Base-by-base conservation (phyloP, 2,888 invertebrate genomes). In the Ephialtes manifestator region DNA sequence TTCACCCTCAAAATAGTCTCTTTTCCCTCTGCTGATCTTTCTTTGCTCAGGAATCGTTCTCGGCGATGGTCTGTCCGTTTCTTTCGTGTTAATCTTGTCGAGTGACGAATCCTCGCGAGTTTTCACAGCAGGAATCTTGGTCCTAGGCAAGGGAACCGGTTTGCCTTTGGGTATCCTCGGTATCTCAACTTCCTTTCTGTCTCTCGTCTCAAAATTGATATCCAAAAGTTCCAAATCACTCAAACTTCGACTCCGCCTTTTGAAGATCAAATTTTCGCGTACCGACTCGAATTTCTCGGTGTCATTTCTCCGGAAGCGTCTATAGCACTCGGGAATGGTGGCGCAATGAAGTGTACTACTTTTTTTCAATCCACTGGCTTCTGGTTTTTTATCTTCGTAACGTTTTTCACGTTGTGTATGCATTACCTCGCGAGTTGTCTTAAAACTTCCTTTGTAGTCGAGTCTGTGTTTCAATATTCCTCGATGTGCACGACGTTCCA, bases 181-280 rank as follows among this genome's bases (percentile, higher is more conserved):
- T 0, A 48, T 51, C 7, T 67, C 53, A n/a, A 13, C 31, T n/a
- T 11, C 15, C 1, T 39, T 46, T 0, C 74, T 60, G 10, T 35
- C 46, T 8, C 60, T 60, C 0, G 55, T 60, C 28, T 78, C 78
- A 28, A 76, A 24, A 11, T 79, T 78, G 1, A 74, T 82, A 13
- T 90, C 90, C 4, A 88, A 74, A n/a, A 88, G 85, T 48, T 89
- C 90, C 3, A 92, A 80, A 71, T 92, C 91, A 51, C 90, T 90
- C 63, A 92, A 83, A 60, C 92, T 92, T 0, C 89, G 85, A 10
- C 91, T 91, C n/a, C 89, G 90, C n/a, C 91, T 68, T 24, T 90
- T 89, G n/a, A 48, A 46, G 28, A 60, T 67, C 0, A 78, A 46
- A 63, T 77, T 55, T 24, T 78, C 76, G 13, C 31, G 13, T 1